Base-by-base conservation (phyloP, 2,888 invertebrate genomes). In the Blera fallax region DNA sequence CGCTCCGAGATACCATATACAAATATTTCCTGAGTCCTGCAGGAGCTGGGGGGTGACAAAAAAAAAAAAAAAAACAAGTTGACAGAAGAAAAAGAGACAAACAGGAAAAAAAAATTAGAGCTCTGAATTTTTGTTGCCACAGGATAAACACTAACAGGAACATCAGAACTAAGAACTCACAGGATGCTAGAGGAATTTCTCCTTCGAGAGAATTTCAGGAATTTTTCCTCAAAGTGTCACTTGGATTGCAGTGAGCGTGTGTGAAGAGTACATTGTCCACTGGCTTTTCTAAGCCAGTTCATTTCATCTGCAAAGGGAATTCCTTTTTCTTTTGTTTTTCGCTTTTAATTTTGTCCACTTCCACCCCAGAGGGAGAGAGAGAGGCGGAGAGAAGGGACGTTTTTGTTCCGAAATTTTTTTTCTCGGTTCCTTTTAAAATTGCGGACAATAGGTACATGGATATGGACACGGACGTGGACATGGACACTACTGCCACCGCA, bases 281-380 rank as follows among this genome's bases (percentile, higher is more conserved):
- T 50, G 29, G 14, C 32, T 32, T 58, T 43, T 74, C 34, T 29
- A 27, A 48, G 73, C 54, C 45, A 72, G 84, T 84, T 77, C 65
- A 72, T 81, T 81, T 67, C 76, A 81, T 72, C 65, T 60, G 70
- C 62, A 77, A 67, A 81, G 62, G 85, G 81, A 85, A 77, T 85
- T 85, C 70, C 76, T 64, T 74, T 54, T 56, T 58, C 48, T 70
- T 74, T 40, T 72, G 21, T 48, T 43, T 45, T 60, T 72, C 58
- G 48, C 58, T 80, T 76, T 81, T 76, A 67, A 77, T 85, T 77
- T 72, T 60, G 76, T 85, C 65, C 60, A 58, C 54, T 45, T 34
- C 45, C 40, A 24, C 24, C 40, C 40, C 7, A n/a, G n/a, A n/a
- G n/a, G n/a, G n/a, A n/a, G n/a, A n/a, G n/a, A n/a, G n/a, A n/a